Percentiles rank a stretch among this genome's conserved stretches.
Conservation (phyloP, 2,888 invertebrate species). For the Lithophane semibrunnea region DNA sequence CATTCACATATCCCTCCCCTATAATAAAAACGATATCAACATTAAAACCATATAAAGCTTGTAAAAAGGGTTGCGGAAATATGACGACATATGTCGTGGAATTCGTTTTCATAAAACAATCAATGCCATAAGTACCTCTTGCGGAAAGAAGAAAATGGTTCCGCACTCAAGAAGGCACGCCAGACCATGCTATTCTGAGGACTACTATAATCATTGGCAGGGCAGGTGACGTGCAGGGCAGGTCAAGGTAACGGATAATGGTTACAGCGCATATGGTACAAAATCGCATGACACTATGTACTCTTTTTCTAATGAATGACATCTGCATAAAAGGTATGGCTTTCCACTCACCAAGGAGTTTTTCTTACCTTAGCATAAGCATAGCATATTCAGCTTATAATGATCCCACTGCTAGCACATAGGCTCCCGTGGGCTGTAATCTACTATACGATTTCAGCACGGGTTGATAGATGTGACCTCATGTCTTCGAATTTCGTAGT, state of each 20-base stretch:
- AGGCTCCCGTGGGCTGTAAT: too few relatives aligned
- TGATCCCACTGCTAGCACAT: too few relatives aligned
- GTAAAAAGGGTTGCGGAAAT: slow-evolving; percentile 24
- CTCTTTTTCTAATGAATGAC: background rate
- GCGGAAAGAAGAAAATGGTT: background rate
- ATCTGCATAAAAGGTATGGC: background rate
- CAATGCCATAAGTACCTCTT: background rate
- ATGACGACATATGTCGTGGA: slow-evolving; percentile 1
- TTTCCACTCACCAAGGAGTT: background rate
- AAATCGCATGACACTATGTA: background rate
- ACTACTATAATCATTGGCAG: background rate
- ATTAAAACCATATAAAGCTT: slow-evolving; percentile 29
- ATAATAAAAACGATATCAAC: slow-evolving; percentile 17
- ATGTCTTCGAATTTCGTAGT: too few relatives aligned
- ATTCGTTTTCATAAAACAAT: slow-evolving; percentile 18
- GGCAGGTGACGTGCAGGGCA: background rate
- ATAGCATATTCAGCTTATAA: too few relatives aligned
- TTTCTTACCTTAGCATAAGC: background rate
- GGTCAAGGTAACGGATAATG: slow-evolving; percentile 22
- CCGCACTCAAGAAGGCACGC: slow-evolving; percentile 4
- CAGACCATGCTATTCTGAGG: background rate
- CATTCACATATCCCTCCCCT: background rate
- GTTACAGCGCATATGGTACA: background rate
- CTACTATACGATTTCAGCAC: too few relatives aligned
- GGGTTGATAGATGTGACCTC: too few relatives aligned